These are phyloP conservation scores for Miniopterus natalensis DNA, from an alignment of 2,113 vertebrate genomes.

Conservation along the genomic window DNA sequence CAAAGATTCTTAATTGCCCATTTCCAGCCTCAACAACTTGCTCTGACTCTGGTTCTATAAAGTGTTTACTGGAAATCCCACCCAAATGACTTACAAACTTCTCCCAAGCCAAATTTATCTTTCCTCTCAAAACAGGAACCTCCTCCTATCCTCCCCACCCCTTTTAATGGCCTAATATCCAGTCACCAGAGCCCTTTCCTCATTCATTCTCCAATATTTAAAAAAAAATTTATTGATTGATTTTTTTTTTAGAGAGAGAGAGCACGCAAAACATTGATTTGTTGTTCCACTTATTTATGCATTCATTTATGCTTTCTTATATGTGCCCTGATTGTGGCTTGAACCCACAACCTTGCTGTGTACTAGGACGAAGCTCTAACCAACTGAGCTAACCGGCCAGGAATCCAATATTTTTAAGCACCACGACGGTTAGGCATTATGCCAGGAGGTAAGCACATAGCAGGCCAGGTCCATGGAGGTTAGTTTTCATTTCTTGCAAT, in stretches of 20 bases:
- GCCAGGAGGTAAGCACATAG: not conserved
- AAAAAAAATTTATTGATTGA: too few species aligned
- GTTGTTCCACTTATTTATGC: too few species aligned
- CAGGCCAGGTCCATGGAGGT: slow-evolving; percentile 1
- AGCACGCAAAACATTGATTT: too few species aligned
- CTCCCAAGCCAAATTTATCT: not conserved
- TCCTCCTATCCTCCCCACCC: not conserved
- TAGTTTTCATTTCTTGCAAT: slow-evolving; percentile 49
- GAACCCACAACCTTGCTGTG: too few species aligned
- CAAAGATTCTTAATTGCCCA: not conserved
- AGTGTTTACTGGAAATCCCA: not conserved
- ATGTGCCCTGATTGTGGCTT: too few species aligned
- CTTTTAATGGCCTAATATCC: not conserved
- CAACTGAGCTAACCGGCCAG: too few species aligned
- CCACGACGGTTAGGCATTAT: not conserved
- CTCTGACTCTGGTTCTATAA: not conserved
- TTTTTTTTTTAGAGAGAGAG: too few species aligned
- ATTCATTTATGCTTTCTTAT: too few species aligned
- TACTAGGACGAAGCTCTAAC: too few species aligned
- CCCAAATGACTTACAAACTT: not conserved
- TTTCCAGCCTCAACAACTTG: not conserved
- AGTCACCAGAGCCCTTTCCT: slow-evolving; percentile 9
- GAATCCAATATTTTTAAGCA: slow-evolving; percentile 9
- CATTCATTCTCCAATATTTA: not conserved
- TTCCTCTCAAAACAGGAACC: not conserved